Evolutionary conservation across 2,113 vertebrate genomes (phyloP).

Genomic region (Paralichthys olivaceus): DNA sequence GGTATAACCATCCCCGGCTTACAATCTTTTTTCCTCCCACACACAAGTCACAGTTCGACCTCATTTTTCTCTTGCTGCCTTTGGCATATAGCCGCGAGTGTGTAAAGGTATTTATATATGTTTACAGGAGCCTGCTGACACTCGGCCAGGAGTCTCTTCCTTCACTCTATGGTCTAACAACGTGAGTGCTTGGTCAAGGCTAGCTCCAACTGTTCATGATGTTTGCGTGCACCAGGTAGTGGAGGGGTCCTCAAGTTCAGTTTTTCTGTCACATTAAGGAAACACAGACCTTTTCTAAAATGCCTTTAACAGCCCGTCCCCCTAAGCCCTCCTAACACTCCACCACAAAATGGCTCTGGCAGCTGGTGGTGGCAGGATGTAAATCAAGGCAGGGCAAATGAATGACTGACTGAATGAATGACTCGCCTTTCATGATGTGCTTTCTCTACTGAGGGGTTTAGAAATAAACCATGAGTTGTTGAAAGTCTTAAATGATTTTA

Average conservation of each 20-base stretch:
- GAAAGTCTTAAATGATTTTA: slow-evolving; percentile 33
- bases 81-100: slow-evolving; percentile 56
- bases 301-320: slow-evolving; percentile 55
- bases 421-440: slow-evolving; percentile 69
- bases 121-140: slow-evolving; percentile 75
- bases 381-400: slow-evolving; percentile 68
- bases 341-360: slow-evolving; percentile 76
- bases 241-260: slow-evolving; percentile 58
- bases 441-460: slow-evolving; percentile 43
- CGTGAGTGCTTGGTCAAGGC: slow-evolving; percentile 41
- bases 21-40: slow-evolving; percentile 54
- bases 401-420: slow-evolving; percentile 72
- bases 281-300: slow-evolving; percentile 68
- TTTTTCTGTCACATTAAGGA: slow-evolving; percentile 73
- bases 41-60: slow-evolving; percentile 57
- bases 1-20: slow-evolving; percentile 61
- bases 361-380: slow-evolving; percentile 74
- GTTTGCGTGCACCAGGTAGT: slow-evolving; percentile 7
- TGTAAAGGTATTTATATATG: slow-evolving; percentile 65
- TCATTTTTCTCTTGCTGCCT: slow-evolving; percentile 63
- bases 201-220: slow-evolving; percentile 39
- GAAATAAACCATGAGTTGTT: slow-evolving; percentile 36
- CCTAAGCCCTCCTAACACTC: slow-evolving; percentile 71
- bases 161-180: slow-evolving; percentile 44
- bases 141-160: slow-evolving; percentile 57